Evolutionary conservation across 2,113 vertebrate species (phyloP), one percentile per base, ranked within the genome.

Genomic region (Pedionomus torquatus): DNA sequence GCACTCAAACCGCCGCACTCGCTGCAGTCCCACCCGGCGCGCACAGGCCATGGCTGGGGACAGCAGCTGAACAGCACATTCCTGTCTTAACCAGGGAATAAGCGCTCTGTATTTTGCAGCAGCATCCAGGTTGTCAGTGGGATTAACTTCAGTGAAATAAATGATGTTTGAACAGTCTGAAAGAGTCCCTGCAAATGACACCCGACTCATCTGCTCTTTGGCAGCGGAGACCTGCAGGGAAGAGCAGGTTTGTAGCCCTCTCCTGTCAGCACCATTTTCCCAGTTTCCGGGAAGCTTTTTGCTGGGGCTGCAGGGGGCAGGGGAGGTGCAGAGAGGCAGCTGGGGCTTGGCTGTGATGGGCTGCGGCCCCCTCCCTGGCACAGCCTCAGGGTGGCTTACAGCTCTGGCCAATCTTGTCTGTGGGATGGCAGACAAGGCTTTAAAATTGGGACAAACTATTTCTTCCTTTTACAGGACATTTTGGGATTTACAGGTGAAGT

Each of bases 341-440:
- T 9, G 19, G 46, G 46, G 46, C 46, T 46, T 46, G 46, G 46
- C n/a, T 10, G 9, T 7, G 3, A 35, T 10, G 17, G 31, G 54
- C 37, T 30, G 57, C 25, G 3, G 2, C 74, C 35, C 35, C 37
- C 3, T 5, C 9, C 13, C 31, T 1, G 8, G 25, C 54, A 55
- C 55, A 13, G 33, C 33, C 0, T 7, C 46, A 1, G 0, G 1
- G 10, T 4, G 9, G 41, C 23, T 8, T 60, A 60, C 13, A 0
- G 54, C 65, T 46, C 44, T 19, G 52, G 43, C 35, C 77, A 19
- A 12, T 31, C 26, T 35, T 8, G 6, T 16, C n/a, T 16, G 54
- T 35, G 9, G 7, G 1, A 18, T 13, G 28, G 16, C 57, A 63
- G 66, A 23, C 9, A 21, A 54, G 66, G 26, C 49, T 61, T 75